Conservation (phyloP, 2,888 invertebrate genomes). For the Acanthococcus lagerstroemiae region DNA sequence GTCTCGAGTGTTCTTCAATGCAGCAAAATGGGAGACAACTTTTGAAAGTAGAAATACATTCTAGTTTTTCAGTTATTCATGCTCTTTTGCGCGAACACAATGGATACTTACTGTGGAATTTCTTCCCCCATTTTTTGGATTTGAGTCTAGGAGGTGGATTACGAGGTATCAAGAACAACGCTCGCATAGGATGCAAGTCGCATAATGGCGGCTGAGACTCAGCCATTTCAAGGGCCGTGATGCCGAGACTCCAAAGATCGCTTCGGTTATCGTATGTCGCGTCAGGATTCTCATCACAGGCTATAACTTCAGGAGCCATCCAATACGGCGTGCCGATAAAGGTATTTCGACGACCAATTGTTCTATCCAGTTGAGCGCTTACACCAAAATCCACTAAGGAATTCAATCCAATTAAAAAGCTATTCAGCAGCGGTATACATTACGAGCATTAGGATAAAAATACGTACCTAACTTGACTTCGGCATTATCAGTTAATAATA, state of each 20-base stretch:
- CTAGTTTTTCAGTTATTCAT: no score
- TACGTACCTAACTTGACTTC: conserved; percentile 88
- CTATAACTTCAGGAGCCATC: conserved; percentile 99
- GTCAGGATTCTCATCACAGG: conserved; percentile 99
- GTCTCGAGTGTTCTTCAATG: no score
- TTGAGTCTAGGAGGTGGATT: conserved; percentile 96
- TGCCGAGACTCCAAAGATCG: conserved; percentile 62
- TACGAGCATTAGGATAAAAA: not conserved
- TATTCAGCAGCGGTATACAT: conserved; percentile 5
- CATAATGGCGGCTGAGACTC: conserved; percentile 98
- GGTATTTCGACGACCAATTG: conserved; percentile 96
- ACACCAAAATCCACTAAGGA: conserved; percentile 93
- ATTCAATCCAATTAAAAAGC: conserved; percentile 11
- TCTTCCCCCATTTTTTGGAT: conserved; percentile 96
- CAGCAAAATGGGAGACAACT: no score
- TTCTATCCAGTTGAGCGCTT: conserved; percentile 96
- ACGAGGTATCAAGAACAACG: conserved; percentile 93
- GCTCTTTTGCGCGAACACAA: no score
- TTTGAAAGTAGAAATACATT: no score
- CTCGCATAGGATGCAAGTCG: conserved; percentile 99
- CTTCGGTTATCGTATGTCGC: conserved; percentile 98
- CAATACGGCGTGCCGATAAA: conserved; percentile 97
- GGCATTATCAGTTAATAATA: conserved; percentile 96
- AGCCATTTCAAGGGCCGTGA: conserved; percentile 99
- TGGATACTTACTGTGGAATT: conserved; percentile 69